Evolutionary conservation across 1,140 invertebrate species (phyloP).

Genomic region (Campoletis sonorensis): DNA sequence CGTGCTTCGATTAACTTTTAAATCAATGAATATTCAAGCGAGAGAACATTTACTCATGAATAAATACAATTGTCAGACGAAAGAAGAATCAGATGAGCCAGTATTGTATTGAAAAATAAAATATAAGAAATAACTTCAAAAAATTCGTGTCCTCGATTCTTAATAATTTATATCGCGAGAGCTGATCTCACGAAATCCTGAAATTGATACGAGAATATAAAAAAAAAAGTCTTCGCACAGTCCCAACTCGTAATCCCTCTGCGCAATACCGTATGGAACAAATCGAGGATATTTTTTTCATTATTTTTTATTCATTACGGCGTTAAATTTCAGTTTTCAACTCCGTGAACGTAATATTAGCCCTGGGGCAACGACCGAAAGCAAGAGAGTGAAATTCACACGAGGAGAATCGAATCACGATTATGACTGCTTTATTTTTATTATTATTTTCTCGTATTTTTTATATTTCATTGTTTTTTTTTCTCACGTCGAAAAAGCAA

Average conservation of each 20-base stretch:
- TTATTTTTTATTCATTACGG: not conserved
- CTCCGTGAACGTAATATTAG: conserved; percentile 14
- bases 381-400: conserved; percentile 36
- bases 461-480: not conserved
- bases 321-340: conserved; percentile 27
- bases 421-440: not conserved
- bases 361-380: conserved; percentile 10
- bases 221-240: not conserved
- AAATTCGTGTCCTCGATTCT: not conserved
- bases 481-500: not conserved
- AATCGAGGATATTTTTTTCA: not conserved
- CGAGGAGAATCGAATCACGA: not conserved
- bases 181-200: not conserved
- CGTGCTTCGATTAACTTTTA: not conserved
- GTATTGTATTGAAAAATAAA: too few species aligned
- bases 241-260: not conserved
- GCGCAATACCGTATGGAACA: conserved; percentile 4
- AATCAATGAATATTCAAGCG: not conserved
- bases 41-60: not conserved
- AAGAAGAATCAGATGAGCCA: too few species aligned
- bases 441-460: not conserved
- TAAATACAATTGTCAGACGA: not conserved
- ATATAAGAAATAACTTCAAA: not conserved
- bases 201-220: conserved; percentile 14
- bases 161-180: not conserved